Evolutionary conservation across 2,888 invertebrate genomes (phyloP), one percentile per base, ranked within the genome.

Genomic region (Drosophila fungiperda): DNA sequence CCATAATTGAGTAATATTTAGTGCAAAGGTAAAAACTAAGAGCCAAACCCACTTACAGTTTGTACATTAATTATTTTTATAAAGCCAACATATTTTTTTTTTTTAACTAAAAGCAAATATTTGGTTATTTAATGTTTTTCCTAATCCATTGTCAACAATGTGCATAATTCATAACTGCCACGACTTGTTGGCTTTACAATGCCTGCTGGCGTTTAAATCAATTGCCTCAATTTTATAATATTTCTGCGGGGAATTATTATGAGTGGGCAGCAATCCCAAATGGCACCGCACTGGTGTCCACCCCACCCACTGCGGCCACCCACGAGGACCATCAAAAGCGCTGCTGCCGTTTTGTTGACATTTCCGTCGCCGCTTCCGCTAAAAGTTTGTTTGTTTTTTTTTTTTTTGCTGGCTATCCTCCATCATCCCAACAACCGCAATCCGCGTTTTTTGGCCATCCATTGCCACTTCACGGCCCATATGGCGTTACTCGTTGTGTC

Each of bases 161-260:
- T 2, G 9, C 45, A 36, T 32, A 15, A 8, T 48, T 35, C 35
- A 45, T 59, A 36, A 26, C 23, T 60, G 63, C 17, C 54, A 58
- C 52, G 64, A 57, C 68, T 40, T 61, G 54, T 63, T 45, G 58
- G 54, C 68, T 49, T 76, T 68, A 55, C 62, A 68, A 69, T 78
- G 75, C 77, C 80, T 79, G 77, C 78, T 78, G 78, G 87, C 76
- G 74, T 72, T 85, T 82, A 83, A 86, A 87, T 91, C 86, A 91
- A 92, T 91, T 92, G 89, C 85, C 83, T 82, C 86, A 82, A 85
- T 87, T 83, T 91, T 78, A 90, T 91, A 92, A 91, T 92, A 91
- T 92, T 91, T 92, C 91, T 92, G 79, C 81, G 61, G 85, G 83
- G 91, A 83, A 87, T 91, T 85, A 90, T 90, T 90, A 88, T 84